Conservation (phyloP, 2,113 vertebrate species). For the Fukomys damarensis region DNA sequence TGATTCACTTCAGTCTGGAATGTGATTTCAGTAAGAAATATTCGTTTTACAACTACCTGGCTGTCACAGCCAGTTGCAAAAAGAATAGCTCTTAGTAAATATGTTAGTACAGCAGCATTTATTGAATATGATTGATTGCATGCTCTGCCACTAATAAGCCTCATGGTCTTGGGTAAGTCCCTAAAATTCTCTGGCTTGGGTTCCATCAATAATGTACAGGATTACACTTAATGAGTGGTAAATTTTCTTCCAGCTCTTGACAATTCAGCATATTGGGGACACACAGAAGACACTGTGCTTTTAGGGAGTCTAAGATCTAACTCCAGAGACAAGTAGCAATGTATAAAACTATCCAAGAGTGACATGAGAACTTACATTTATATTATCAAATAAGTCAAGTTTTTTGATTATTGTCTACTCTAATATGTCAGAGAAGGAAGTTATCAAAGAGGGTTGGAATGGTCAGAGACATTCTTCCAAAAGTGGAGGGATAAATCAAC, state of each 20-base stretch:
- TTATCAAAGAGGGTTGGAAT: neutral
- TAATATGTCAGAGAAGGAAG: neutral
- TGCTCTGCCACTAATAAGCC: neutral
- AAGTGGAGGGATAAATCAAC: neutral
- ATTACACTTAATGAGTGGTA: neutral
- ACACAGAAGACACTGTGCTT: too few species aligned
- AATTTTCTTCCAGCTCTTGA: neutral
- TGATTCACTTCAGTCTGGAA: neutral
- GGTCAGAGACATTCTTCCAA: conserved; percentile 3
- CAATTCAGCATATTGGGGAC: neutral
- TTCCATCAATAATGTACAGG: neutral
- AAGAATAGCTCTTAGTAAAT: neutral
- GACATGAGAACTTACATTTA: neutral
- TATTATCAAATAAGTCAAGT: conserved; percentile 23
- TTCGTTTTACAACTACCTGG: neutral
- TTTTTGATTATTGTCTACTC: neutral
- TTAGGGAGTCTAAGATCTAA: conserved; percentile 5
- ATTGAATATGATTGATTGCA: neutral
- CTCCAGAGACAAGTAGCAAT: neutral
- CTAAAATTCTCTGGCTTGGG: neutral
- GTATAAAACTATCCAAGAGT: neutral
- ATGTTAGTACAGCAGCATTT: neutral
- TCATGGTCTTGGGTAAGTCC: neutral
- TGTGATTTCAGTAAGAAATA: neutral
- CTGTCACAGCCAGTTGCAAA: neutral